These are phyloP conservation scores for Halocynthia aurantium DNA, from an alignment of 23 tunicate species.

Conservation along the genomic window DNA sequence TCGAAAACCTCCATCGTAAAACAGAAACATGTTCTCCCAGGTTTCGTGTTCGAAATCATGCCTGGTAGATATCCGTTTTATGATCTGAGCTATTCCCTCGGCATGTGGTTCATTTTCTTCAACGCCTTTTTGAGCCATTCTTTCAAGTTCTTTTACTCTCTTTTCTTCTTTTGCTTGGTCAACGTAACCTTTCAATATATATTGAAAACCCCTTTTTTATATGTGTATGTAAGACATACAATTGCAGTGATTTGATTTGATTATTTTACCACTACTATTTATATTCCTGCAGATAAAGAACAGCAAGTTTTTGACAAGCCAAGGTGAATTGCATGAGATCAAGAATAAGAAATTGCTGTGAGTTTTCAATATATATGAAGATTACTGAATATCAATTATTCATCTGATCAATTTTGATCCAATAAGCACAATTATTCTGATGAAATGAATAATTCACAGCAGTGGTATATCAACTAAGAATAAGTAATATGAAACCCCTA, in stretches of 20 bases:
- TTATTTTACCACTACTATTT: not conserved
- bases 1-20: conserved; percentile 61
- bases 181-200: conserved; percentile 7
- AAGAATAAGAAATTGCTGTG: too few species aligned
- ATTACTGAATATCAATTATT: too few species aligned
- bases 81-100: conserved; percentile 33
- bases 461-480: too few species aligned
- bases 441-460: too few species aligned
- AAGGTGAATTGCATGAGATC: too few species aligned
- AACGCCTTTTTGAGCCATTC: conserved; percentile 17
- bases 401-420: too few species aligned
- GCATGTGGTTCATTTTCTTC: conserved; percentile 35
- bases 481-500: too few species aligned
- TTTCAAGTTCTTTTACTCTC: conserved; percentile 28
- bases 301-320: too few species aligned
- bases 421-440: too few species aligned
- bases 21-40: conserved; percentile 34
- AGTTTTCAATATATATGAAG: too few species aligned
- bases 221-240: too few species aligned
- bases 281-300: too few species aligned
- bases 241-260: not conserved
- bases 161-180: conserved; percentile 33
- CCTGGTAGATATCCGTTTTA: conserved; percentile 27
- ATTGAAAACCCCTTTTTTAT: not conserved
- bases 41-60: conserved; percentile 14